Percentiles rank a stretch among this genome's conserved stretches.
phyloP scores from a whole-genome alignment of 2,797 vertebrate species.

The Parauchenoglanis punctatus region DNA sequence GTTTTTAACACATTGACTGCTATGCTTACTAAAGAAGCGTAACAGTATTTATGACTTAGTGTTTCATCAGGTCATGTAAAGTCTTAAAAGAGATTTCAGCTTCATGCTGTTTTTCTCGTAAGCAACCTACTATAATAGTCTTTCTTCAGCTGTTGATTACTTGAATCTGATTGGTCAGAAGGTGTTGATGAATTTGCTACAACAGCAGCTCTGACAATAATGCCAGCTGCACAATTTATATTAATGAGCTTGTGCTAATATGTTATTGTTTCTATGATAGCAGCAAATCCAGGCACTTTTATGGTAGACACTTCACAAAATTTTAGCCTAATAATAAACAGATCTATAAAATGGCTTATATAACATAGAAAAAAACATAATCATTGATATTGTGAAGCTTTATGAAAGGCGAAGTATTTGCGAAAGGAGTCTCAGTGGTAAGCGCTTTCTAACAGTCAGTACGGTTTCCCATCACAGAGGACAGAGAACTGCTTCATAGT shows the following conservation, averaged over 20 bases:
- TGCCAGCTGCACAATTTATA: background rate
- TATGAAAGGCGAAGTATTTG: background rate
- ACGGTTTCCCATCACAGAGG: background rate
- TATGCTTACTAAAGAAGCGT: background rate
- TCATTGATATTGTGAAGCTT: background rate
- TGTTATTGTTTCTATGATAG: background rate
- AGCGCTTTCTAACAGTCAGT: background rate
- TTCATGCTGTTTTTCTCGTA: background rate
- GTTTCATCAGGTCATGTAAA: conserved; percentile 3
- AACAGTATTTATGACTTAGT: background rate
- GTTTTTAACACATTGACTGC: background rate
- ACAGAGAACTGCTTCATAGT: background rate
- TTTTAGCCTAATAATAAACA: background rate
- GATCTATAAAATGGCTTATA: background rate
- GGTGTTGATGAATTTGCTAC: background rate
- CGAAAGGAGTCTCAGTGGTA: background rate
- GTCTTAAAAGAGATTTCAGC: background rate
- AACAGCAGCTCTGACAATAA: background rate
- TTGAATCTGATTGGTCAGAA: background rate
- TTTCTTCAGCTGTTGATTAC: background rate
- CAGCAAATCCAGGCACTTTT: background rate
- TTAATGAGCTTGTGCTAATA: background rate
- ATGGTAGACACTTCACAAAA: background rate
- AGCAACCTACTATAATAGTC: background rate
- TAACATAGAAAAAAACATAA: background rate